Percentiles rank a stretch among this genome's conserved stretches.
Evolutionary conservation across 1,140 invertebrate genomes (phyloP).

Genomic region (Ladona fulva): DNA sequence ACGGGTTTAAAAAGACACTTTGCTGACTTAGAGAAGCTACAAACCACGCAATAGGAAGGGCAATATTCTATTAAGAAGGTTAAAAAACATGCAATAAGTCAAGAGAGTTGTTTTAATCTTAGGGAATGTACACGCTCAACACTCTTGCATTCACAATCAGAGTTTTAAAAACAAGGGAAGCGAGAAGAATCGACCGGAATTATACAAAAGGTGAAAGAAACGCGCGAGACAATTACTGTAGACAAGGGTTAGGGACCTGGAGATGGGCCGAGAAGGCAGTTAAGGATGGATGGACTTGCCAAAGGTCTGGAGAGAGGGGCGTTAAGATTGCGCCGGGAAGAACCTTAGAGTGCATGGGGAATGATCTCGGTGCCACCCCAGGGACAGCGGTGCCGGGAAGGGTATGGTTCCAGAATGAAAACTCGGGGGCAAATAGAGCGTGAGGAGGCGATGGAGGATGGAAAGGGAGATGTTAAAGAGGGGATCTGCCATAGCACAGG

Average conservation of each 20-base stretch:
- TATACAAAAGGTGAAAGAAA: background rate
- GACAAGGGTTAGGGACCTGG: background rate
- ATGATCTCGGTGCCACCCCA: background rate
- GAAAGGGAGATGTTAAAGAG: background rate
- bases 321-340: background rate
- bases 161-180: background rate
- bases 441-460: background rate
- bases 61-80: too few species aligned
- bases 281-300: background rate
- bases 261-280: background rate
- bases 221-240: background rate
- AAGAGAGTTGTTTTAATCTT: too few species aligned
- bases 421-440: background rate
- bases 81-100: too few species aligned
- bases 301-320: background rate
- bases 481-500: background rate
- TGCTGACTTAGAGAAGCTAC: too few species aligned
- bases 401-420: background rate
- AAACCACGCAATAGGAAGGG: too few species aligned
- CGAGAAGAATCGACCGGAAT: background rate
- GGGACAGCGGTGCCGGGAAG: background rate
- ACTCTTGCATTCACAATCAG: too few species aligned
- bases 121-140: too few species aligned
- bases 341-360: background rate
- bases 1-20: too few species aligned